phyloP scores from a whole-genome alignment of 1,140 invertebrate genomes.

The Archivesica marissinica region DNA sequence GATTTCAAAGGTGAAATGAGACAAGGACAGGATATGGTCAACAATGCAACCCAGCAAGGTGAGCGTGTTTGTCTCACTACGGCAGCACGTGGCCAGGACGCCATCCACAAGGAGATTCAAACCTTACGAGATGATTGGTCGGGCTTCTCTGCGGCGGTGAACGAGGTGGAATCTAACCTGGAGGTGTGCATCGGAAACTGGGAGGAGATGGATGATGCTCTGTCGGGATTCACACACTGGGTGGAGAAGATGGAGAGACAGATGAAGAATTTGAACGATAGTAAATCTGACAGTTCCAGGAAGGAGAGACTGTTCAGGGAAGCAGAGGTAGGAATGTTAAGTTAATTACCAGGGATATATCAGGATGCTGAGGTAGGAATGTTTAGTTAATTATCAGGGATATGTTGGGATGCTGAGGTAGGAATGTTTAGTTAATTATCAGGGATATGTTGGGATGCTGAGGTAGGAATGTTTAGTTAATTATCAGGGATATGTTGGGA shows the following conservation, averaged over 20 bases:
- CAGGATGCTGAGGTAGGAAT: no score
- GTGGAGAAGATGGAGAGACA: slow-evolving; percentile 89
- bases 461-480: no score
- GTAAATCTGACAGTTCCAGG: slow-evolving; percentile 95
- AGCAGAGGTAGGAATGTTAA: slow-evolving; percentile 85
- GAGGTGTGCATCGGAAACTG: slow-evolving; percentile 96
- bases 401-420: no score
- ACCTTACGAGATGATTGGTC: slow-evolving; percentile 79
- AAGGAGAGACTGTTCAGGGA: slow-evolving; percentile 89
- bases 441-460: no score
- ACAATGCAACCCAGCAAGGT: slow-evolving; percentile 72
- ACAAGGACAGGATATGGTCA: slow-evolving; percentile 78
- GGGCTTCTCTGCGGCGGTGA: slow-evolving; percentile 73
- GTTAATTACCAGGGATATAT: background rate
- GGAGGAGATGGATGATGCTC: slow-evolving; percentile 98
- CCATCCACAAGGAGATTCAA: slow-evolving; percentile 78
- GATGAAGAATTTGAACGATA: slow-evolving; percentile 95
- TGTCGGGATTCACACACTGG: slow-evolving; percentile 85
- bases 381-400: no score
- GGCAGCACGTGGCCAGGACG: slow-evolving; percentile 75
- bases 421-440: no score
- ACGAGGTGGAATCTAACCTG: slow-evolving; percentile 89
- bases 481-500: no score
- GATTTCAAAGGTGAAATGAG: slow-evolving; percentile 77
- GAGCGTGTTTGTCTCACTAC: slow-evolving; percentile 75